These are phyloP conservation scores for Beaufortia kweichowensis DNA, from an alignment of 2,113 vertebrate genomes.

Conservation along the genomic window DNA sequence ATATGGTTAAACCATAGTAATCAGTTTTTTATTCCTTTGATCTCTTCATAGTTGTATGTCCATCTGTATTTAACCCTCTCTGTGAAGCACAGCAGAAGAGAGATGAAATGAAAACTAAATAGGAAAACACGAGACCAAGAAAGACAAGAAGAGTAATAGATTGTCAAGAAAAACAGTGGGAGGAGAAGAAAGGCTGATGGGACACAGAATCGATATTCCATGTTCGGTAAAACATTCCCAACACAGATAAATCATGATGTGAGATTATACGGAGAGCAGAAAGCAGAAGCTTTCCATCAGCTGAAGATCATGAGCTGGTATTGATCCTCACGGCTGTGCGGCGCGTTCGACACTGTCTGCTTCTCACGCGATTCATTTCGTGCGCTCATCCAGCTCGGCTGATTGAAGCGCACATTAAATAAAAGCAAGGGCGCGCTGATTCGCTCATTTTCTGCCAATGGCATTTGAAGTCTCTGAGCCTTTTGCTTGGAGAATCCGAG, in stretches of 20 bases:
- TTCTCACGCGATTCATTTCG: slow-evolving; percentile 55
- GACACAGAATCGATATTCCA: slow-evolving; percentile 50
- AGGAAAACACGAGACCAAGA: too few relatives aligned
- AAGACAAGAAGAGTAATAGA: slow-evolving; percentile 33
- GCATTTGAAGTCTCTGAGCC: background rate
- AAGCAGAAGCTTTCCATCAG: slow-evolving; percentile 69
- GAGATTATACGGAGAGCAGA: slow-evolving; percentile 64
- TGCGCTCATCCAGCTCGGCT: slow-evolving; percentile 52
- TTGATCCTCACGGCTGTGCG: slow-evolving; percentile 63
- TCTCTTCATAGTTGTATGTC: too few relatives aligned
- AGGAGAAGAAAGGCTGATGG: slow-evolving; percentile 33
- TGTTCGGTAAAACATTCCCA: slow-evolving; percentile 61
- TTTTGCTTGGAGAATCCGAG: background rate
- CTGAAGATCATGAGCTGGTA: slow-evolving; percentile 69
- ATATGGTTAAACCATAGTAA: too few relatives aligned
- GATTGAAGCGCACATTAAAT: slow-evolving; percentile 50
- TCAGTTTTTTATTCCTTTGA: too few relatives aligned
- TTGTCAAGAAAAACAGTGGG: background rate
- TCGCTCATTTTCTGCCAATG: background rate
- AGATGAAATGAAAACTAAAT: background rate
- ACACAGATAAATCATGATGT: slow-evolving; percentile 65
- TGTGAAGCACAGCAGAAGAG: slow-evolving; percentile 2
- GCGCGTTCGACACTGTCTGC: slow-evolving; percentile 65
- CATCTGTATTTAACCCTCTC: background rate
- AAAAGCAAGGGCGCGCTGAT: slow-evolving; percentile 35